Conservation (phyloP, 2,888 invertebrate species). For the Drosophila prolongata region DNA sequence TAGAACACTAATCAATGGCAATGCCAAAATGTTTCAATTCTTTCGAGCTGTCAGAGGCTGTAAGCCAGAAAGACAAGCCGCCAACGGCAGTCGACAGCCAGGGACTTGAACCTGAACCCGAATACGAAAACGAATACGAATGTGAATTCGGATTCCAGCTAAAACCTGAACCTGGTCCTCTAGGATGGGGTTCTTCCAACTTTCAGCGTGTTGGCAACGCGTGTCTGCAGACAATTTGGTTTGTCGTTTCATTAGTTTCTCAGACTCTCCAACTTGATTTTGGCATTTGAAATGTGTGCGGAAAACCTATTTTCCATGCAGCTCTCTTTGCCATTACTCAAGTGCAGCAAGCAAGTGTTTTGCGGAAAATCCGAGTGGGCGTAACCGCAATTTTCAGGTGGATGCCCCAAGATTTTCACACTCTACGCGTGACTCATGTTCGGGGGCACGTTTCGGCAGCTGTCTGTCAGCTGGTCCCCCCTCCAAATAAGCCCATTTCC, state of each 20-base stretch:
- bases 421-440: conserved; percentile 69
- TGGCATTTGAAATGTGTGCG: conserved; percentile 39
- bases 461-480: conserved; percentile 25
- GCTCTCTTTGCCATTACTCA: conserved; percentile 24
- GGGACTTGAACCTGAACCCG: conserved; percentile 25
- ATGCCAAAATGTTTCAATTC: conserved; percentile 69
- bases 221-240: conserved; percentile 72
- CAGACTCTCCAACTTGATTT: conserved; percentile 32
- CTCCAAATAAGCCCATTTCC: conserved; percentile 23
- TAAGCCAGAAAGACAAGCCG: conserved; percentile 47
- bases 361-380: conserved; percentile 34
- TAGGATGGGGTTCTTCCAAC: conserved; percentile 13
- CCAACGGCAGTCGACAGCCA: conserved; percentile 60
- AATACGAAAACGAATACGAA: background rate
- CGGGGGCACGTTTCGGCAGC: conserved; percentile 54
- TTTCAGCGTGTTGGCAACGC: conserved; percentile 56
- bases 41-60: conserved; percentile 58
- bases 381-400: conserved; percentile 38
- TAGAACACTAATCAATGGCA: conserved; percentile 75
- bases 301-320: conserved; percentile 42
- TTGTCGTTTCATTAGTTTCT: conserved; percentile 59
- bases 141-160: background rate
- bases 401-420: conserved; percentile 48
- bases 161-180: conserved; percentile 54
- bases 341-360: conserved; percentile 22